phyloP scores from a whole-genome alignment of 2,888 invertebrate genomes.

The Ennomos fuscantarius region DNA sequence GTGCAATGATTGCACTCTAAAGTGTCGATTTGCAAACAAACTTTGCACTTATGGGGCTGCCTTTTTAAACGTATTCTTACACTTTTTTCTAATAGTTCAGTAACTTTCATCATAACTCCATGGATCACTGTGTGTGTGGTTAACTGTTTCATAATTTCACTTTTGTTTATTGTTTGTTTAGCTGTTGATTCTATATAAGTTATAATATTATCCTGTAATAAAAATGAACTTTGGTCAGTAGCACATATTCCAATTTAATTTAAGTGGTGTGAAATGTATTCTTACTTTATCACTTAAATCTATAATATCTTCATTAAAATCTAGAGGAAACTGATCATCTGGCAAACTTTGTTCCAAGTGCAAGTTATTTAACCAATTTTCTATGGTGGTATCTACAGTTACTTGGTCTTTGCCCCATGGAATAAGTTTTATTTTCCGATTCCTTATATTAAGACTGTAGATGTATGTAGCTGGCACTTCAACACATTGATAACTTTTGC shows the following conservation, averaged over 20 bases:
- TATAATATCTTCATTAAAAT: constrained; percentile 39
- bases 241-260: too few relatives aligned
- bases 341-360: constrained; percentile 61
- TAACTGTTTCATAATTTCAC: constrained; percentile 67
- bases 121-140: constrained; percentile 63
- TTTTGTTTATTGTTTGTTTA: constrained; percentile 50
- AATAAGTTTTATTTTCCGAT: constrained; percentile 55
- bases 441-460: constrained; percentile 77
- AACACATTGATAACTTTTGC: constrained; percentile 73
- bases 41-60: constrained; percentile 87
- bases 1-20: constrained; percentile 85
- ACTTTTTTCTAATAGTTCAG: constrained; percentile 83
- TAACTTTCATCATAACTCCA: constrained; percentile 74
- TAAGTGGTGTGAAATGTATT: too few relatives aligned
- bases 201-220: constrained; percentile 61
- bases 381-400: constrained; percentile 48
- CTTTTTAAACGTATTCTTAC: constrained; percentile 85
- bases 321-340: constrained; percentile 64
- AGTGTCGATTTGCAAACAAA: constrained; percentile 73
- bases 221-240: neutral
- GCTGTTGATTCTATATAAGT: constrained; percentile 55
- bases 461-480: constrained; percentile 88
- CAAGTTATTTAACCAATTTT: constrained; percentile 61
- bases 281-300: constrained; percentile 55
- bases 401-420: constrained; percentile 58